Percentiles rank a stretch among this genome's conserved stretches.
These are phyloP conservation scores for Trinorchestia longiramus DNA, from an alignment of 1,140 invertebrate genomes.

Conservation along the genomic window DNA sequence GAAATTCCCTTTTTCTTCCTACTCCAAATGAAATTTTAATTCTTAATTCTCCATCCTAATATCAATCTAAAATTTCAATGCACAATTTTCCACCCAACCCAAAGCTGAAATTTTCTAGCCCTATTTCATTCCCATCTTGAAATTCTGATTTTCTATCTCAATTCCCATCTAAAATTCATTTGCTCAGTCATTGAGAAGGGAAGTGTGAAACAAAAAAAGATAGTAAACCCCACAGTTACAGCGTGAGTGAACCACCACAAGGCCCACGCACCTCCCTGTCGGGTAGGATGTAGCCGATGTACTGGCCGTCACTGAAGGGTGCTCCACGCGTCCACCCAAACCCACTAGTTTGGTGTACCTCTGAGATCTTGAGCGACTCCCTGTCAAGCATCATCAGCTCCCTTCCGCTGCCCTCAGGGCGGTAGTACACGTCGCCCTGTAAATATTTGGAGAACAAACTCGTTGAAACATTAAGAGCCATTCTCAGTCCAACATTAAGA, in stretches of 20 bases:
- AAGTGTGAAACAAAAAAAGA: background rate
- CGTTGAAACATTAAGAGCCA: too few relatives aligned
- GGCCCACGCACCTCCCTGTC: constrained; percentile 79
- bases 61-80: too few relatives aligned
- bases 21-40: too few relatives aligned
- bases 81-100: too few relatives aligned
- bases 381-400: constrained; percentile 72
- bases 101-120: too few relatives aligned
- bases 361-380: constrained; percentile 70
- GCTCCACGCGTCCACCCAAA: constrained; percentile 77
- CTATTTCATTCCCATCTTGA: too few relatives aligned
- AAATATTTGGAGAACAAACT: constrained; percentile 56
- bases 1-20: too few relatives aligned
- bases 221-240: background rate
- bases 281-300: constrained; percentile 83
- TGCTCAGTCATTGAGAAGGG: too few relatives aligned
- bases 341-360: constrained; percentile 76
- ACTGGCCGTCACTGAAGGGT: constrained; percentile 87
- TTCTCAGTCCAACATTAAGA: too few relatives aligned
- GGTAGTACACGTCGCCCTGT: constrained; percentile 75
- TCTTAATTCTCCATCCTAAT: too few relatives aligned
- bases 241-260: background rate
- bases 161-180: too few relatives aligned
- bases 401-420: constrained; percentile 69
- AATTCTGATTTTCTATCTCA: too few relatives aligned